These are phyloP conservation scores for Drosophila falleni DNA, from an alignment of 2,888 invertebrate species.

Conservation along the genomic window DNA sequence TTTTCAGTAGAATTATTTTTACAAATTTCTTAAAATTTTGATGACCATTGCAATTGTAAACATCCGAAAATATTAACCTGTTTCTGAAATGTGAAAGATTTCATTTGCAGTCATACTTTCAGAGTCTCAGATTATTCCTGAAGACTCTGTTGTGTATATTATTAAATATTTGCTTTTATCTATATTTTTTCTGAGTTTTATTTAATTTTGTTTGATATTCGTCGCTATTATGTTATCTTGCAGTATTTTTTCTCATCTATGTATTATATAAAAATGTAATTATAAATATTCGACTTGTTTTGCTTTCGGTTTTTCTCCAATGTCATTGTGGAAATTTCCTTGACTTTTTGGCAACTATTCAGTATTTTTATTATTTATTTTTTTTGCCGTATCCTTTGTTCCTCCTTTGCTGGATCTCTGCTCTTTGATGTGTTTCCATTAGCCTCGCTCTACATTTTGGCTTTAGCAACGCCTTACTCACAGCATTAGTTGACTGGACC, in stretches of 20 bases:
- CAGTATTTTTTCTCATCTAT: no score
- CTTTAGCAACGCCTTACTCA: constrained; percentile 54
- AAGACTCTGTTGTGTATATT: no score
- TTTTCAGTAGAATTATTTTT: no score
- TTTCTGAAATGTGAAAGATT: no score
- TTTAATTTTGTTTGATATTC: no score
- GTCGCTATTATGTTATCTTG: background rate
- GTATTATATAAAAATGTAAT: background rate
- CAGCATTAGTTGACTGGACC: constrained; percentile 6
- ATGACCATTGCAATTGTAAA: no score
- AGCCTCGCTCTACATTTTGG: constrained; percentile 64
- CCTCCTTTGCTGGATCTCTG: background rate
- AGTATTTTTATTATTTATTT: constrained; percentile 8
- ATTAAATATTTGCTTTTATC: no score
- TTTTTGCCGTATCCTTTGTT: constrained; percentile 26
- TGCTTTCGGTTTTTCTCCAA: background rate
- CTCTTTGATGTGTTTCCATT: constrained; percentile 36
- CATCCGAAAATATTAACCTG: no score
- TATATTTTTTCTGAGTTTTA: no score
- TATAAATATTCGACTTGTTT: background rate
- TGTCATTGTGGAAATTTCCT: constrained; percentile 4
- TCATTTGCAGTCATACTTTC: no score
- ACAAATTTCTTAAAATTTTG: no score
- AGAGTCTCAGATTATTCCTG: no score
- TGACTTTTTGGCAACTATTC: constrained; percentile 10